Base-by-base conservation (phyloP, 1,140 invertebrate genomes). In the Phenacoccus solenopsis region DNA sequence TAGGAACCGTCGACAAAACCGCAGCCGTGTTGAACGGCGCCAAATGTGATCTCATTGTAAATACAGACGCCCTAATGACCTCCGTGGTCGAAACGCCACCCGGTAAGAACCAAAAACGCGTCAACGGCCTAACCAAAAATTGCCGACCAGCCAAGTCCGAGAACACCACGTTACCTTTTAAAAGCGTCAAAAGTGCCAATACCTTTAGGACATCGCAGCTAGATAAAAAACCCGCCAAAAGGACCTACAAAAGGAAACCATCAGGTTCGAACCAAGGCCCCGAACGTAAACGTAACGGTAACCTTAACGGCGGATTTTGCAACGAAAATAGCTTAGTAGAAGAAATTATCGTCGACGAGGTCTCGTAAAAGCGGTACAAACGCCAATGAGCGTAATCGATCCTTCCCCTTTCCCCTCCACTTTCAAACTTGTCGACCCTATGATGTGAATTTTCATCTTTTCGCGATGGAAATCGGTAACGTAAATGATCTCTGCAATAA, bases 301-400 rank as follows among this genome's bases (percentile, higher is more conserved):
- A 22, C 25, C 4, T 64, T 3, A 64, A 64, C 59, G 22, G 59
- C 10, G 59, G 2, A 10, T 64, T 24, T 22, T 64, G 10, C 59
- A 24, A 24, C 21, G 59, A 64, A 9, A 64, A 24, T 27, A 64
- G 12, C 25, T 64, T 64, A 64, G 21, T 64, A 20, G 59, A 64
- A 64, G 59, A 64, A 64, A 64, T 64, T 64, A 64, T 64, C 59
- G 59, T 64, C 10, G 59, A 64, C 21, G 59, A 64, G 16, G 25
- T 64, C 22, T 64, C 59, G 59, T 64, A 64, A 64, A 24, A 2
- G 12, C 13, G 38, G 5, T 32, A 7, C 13, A 5, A 32, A 32
- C 30, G 5, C 5, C 30, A 13, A 7, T 7, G 5, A n/a, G 13
- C 13, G 3, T 49, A 49, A 3, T 49, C 30, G 30, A 5, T 32